Evolutionary conservation across 2,888 invertebrate genomes (phyloP), one percentile per base, ranked within the genome.

Genomic region (Acanthoscelides obtectus): DNA sequence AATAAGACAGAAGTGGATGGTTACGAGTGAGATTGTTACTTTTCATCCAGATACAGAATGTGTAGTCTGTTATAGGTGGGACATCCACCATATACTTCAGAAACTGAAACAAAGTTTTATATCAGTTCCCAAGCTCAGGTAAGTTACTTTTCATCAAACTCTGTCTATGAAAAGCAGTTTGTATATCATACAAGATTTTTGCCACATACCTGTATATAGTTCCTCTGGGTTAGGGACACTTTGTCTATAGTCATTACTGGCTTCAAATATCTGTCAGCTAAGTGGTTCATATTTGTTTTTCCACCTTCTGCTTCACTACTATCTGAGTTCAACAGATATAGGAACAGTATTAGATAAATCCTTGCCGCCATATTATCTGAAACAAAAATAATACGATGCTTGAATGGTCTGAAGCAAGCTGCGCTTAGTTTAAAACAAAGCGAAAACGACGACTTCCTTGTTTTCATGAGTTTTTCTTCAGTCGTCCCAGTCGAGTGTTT

Each of bases 201-300:
- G 25, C 25, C 8, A 20, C 65, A 71, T 83, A 91, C 92, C 89
- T 92, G 92, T 68, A 91, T 89, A 79, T 89, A 92, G 79, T 91
- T 91, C 80, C 88, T 89, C 82, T 92, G 92, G 0, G 90, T 90
- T n/a, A 92, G 83, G 19, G 87, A 84, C 22, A 90, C 87, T 84
- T 90, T 91, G 78, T 90, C 89, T 73, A 90, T 87, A 0, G 86
- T 78, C 68, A 68, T n/a, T 19, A 8, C 45, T 25, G 68, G 68
- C 20, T 25, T 45, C 27, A 21, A 25, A 68, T 66, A 66, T 66
- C 66, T 66, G 20, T 66, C 22, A 22, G 17, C 66, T 21, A 20
- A 1, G 19, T 66, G 8, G 20, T 66, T 21, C 3, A 2, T 3
- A 4, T 12, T 45, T 12, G 45, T 45, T 45, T 45, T 45, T 12